Conservation (phyloP, 2,888 invertebrate genomes). For the Lasiommata megera region DNA sequence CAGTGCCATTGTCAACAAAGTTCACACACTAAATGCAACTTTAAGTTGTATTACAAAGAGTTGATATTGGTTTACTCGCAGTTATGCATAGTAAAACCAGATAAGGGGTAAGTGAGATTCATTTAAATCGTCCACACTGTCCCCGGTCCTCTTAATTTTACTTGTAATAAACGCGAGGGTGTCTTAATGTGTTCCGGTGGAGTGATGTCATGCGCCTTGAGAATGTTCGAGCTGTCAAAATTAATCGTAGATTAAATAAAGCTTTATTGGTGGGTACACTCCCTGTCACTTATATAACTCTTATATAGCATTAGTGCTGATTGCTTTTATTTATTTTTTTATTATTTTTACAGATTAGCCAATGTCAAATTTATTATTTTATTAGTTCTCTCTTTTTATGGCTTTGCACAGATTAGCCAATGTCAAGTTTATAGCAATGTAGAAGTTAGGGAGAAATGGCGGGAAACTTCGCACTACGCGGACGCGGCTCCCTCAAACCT, state of each 20-base stretch:
- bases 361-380: no score
- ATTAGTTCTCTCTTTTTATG: no score
- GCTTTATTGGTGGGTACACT: background rate
- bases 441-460: no score
- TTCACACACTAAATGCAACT: conserved; percentile 33
- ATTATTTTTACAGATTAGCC: no score
- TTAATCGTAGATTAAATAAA: conserved; percentile 18
- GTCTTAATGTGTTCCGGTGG: conserved; percentile 36
- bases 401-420: no score
- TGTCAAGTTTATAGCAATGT: no score
- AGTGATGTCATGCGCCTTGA: conserved; percentile 31
- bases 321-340: no score
- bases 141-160: conserved; percentile 73
- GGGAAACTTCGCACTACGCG: no score
- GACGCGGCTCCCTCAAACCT: no score
- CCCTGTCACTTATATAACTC: background rate
- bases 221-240: conserved; percentile 22
- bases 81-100: conserved; percentile 43
- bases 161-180: conserved; percentile 45
- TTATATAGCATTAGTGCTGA: background rate
- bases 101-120: conserved; percentile 74
- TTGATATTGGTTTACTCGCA: conserved; percentile 34
- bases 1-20: conserved; percentile 58
- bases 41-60: conserved; percentile 32
- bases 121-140: conserved; percentile 77